Conservation (phyloP, 2,113 vertebrate genomes). For the Ailurus styani region DNA sequence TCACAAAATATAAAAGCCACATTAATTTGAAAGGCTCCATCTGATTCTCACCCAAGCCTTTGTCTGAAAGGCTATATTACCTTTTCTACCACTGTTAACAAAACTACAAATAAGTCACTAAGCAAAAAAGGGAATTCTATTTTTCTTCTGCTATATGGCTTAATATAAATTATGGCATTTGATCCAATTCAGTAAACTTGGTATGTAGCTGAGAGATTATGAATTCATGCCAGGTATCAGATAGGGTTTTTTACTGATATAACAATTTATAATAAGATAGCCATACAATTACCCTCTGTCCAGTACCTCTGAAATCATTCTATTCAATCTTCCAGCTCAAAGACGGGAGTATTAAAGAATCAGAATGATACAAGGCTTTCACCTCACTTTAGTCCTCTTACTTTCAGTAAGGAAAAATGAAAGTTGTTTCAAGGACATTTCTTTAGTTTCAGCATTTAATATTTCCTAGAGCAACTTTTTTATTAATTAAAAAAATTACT, state of each 20-base stretch:
- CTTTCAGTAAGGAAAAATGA: neutral
- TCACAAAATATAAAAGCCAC: neutral
- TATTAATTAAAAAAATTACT: neutral
- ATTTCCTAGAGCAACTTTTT: neutral
- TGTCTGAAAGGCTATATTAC: neutral
- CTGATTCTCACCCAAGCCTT: neutral
- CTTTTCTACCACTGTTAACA: neutral
- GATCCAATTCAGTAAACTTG: neutral
- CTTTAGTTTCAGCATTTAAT: neutral
- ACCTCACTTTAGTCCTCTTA: neutral
- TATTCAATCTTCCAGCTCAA: neutral
- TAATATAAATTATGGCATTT: neutral
- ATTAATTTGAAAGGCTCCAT: neutral
- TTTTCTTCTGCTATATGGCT: neutral
- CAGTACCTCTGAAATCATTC: neutral
- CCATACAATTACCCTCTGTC: neutral
- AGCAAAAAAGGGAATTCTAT: neutral
- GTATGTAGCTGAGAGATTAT: neutral
- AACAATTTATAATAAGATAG: constrained; percentile 9
- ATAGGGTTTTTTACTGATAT: neutral
- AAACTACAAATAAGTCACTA: neutral
- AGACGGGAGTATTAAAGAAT: neutral
- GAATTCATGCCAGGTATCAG: neutral
- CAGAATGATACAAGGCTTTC: neutral
- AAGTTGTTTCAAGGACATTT: neutral